Evolutionary conservation across 37 sponge, comb jelly and placozoan species (phyloP).

Genomic region (Bolinopsis microptera): DNA sequence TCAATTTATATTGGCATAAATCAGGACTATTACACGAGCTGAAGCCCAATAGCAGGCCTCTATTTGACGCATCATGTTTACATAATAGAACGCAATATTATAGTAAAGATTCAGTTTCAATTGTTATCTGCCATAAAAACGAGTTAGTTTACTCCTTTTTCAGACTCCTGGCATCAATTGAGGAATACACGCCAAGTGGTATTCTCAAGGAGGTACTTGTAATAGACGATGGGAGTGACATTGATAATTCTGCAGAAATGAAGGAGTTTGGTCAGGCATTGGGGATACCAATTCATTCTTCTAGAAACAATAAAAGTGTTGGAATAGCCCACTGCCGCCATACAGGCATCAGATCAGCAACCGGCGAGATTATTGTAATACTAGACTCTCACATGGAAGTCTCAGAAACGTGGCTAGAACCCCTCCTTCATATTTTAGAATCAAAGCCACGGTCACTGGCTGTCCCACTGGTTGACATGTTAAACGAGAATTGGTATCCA

Average conservation of each 20-base stretch:
- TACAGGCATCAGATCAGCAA: not conserved
- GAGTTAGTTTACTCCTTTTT: not conserved
- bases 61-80: not conserved
- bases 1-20: not conserved
- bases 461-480: not conserved
- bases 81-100: not conserved
- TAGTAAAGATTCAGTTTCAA: not conserved
- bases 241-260: not conserved
- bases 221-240: not conserved
- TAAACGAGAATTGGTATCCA: not conserved
- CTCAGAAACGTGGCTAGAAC: not conserved
- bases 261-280: not conserved
- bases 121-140: not conserved
- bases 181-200: not conserved
- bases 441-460: not conserved
- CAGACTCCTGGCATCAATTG: not conserved
- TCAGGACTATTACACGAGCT: not conserved
- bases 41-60: not conserved
- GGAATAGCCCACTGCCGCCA: not conserved
- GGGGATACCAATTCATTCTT: not conserved
- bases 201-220: not conserved
- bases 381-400: constrained; percentile 30
- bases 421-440: not conserved
- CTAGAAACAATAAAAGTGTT: not conserved
- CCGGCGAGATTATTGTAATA: not conserved